phyloP scores from a whole-genome alignment of 2,113 vertebrate genomes.

The Eurypyga helias region DNA sequence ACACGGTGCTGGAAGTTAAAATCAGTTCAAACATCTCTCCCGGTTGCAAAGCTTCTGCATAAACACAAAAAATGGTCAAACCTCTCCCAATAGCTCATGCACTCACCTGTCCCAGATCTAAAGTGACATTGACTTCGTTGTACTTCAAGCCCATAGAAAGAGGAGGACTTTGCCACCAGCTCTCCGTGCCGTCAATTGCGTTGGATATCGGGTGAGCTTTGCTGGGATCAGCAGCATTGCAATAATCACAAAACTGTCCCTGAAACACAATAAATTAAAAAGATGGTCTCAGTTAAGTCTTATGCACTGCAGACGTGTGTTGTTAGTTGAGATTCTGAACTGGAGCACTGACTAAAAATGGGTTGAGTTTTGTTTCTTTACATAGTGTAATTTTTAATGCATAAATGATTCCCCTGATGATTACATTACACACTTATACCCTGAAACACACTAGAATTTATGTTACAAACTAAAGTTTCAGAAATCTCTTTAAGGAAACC shows the following conservation, averaged over 20 bases:
- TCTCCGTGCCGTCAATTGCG: constrained; percentile 90
- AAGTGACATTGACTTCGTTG: constrained; percentile 89
- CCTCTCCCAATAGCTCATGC: neutral
- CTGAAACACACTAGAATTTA: neutral
- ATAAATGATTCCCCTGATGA: neutral
- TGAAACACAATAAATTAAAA: constrained; percentile 47
- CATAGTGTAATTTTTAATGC: neutral
- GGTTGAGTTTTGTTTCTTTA: neutral
- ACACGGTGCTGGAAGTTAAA: neutral
- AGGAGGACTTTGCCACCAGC: constrained; percentile 97
- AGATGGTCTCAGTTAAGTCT: neutral
- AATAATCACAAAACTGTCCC: constrained; percentile 94
- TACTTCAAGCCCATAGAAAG: constrained; percentile 87
- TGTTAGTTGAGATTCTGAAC: neutral
- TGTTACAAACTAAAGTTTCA: neutral
- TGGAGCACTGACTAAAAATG: neutral
- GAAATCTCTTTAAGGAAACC: neutral
- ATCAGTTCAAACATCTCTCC: neutral
- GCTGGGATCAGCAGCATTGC: constrained; percentile 83
- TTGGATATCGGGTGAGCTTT: constrained; percentile 86
- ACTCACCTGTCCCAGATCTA: constrained; percentile 94
- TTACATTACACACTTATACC: neutral
- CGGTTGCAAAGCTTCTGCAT: neutral
- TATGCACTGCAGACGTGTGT: rapidly evolving
- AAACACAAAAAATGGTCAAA: neutral